Conservation (phyloP, 2,888 invertebrate species). For the Callimorpha dominula region DNA sequence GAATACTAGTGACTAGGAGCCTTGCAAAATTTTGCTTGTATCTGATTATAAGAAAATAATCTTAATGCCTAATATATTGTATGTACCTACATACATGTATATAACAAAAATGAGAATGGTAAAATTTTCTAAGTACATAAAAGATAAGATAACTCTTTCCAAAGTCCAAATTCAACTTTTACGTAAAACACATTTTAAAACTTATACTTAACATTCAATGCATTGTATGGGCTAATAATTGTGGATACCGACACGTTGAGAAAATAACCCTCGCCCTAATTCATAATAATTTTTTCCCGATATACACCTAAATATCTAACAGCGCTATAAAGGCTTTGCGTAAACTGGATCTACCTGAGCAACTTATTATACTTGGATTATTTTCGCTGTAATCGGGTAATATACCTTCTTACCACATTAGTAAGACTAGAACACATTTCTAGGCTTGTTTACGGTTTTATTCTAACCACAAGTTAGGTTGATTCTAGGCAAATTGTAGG, state of each 20-base stretch:
- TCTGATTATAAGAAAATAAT: not conserved
- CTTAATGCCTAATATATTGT: not conserved
- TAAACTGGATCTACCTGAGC: not conserved
- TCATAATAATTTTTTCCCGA: not conserved
- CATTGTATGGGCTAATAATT: not conserved
- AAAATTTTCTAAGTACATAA: not conserved
- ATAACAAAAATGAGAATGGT: not conserved
- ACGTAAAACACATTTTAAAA: not conserved
- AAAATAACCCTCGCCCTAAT: not conserved
- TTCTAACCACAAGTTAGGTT: slow-evolving; percentile 34
- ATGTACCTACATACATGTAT: not conserved
- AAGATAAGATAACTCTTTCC: not conserved
- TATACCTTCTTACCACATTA: not conserved
- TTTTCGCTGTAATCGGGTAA: not conserved
- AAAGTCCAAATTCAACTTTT: not conserved
- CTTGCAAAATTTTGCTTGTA: not conserved
- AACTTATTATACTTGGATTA: not conserved
- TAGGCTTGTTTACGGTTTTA: slow-evolving; percentile 23
- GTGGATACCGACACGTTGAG: not conserved
- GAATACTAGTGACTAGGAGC: not conserved
- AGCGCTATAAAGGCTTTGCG: not conserved
- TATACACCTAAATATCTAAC: no score
- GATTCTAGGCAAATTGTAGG: slow-evolving; percentile 29
- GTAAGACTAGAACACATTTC: not conserved
- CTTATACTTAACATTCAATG: not conserved